These are phyloP conservation scores for Anaspis maculata DNA, from an alignment of 2,888 invertebrate species.

Conservation along the genomic window DNA sequence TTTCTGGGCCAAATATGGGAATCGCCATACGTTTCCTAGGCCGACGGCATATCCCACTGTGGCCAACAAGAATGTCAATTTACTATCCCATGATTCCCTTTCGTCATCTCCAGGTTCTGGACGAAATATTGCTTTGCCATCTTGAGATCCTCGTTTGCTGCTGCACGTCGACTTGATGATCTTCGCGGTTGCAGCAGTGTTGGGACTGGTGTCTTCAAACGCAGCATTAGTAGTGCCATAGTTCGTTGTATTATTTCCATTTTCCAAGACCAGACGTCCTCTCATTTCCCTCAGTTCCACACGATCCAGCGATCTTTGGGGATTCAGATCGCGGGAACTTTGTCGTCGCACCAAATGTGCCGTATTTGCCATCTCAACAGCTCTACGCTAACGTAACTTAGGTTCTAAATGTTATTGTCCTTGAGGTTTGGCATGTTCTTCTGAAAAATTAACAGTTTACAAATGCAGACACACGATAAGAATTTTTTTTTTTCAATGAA, in stretches of 20 bases:
- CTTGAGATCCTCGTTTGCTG: slow-evolving; percentile 55
- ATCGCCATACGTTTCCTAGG: slow-evolving; percentile 91
- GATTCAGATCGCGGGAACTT: slow-evolving; percentile 74
- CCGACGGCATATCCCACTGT: slow-evolving; percentile 90
- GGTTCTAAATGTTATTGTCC: slow-evolving; percentile 22
- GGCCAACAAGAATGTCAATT: slow-evolving; percentile 82
- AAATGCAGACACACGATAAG: too few species aligned
- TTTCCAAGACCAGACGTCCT: slow-evolving; percentile 71
- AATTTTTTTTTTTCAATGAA: too few species aligned
- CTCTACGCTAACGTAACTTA: slow-evolving; percentile 14
- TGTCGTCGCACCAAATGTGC: slow-evolving; percentile 82
- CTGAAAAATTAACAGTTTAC: slow-evolving; percentile 14
- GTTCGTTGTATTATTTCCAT: slow-evolving; percentile 48
- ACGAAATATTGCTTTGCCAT: slow-evolving; percentile 54
- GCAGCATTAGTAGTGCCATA: slow-evolving; percentile 86
- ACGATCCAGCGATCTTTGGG: slow-evolving; percentile 71
- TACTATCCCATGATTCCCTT: slow-evolving; percentile 88
- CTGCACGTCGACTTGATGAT: slow-evolving; percentile 38
- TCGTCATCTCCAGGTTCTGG: slow-evolving; percentile 50
- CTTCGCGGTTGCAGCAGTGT: slow-evolving; percentile 37
- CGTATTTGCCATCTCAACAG: slow-evolving; percentile 69
- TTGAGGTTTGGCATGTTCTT: slow-evolving; percentile 17
- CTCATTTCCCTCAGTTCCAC: slow-evolving; percentile 80
- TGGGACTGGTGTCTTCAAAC: slow-evolving; percentile 59
- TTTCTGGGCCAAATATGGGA: slow-evolving; percentile 90